Evolutionary conservation across 2,797 vertebrate species (phyloP), one percentile per base, ranked within the genome.

Genomic region (Rhyacichthys aspro): DNA sequence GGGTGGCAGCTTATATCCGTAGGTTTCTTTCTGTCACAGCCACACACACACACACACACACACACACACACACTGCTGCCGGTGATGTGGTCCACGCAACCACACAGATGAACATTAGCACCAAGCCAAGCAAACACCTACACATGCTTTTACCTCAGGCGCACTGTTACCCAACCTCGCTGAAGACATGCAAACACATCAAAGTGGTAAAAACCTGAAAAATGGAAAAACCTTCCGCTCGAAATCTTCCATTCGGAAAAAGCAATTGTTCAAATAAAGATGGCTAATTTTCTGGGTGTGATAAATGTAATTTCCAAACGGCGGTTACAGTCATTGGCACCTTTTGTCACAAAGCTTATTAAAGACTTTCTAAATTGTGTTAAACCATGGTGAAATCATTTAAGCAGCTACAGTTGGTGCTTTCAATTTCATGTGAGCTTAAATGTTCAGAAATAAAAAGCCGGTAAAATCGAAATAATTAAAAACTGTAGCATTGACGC

Each of bases 1-100:
- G 72, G 88, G 81, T 81, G 81, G 81, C 67, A 77, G 83, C 72
- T 88, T 74, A 80, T 77, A 32, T 15, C 52, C 65, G 79, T 81
- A 70, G 83, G 72, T 82, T 72, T 73, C 58, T 66, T 54, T 75
- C 57, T 70, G 54, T 70, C 69, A 49, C 58, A 63, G 52, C 64
- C 67, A 63, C 43, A 50, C 58, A 72, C 55, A 64, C 39, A 62
- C 19, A 45, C 15, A 70, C 54, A 46, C 67, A 63, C 43, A 48
- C 58, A 72, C 55, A 63, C 38, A 62, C 19, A 44, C 15, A 70
- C 50, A 44, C 23, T 28, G 23, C 3, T 28, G 3, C 33, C 49
- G 59, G 61, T 55, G 54, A 67, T 45, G 48, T 63, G 59, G 48
- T 48, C 59, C 52, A 57, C 1, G 42, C 68, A 75, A 43, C 53